phyloP scores from a whole-genome alignment of 2,113 vertebrate species.

The Chrysemys picta region DNA sequence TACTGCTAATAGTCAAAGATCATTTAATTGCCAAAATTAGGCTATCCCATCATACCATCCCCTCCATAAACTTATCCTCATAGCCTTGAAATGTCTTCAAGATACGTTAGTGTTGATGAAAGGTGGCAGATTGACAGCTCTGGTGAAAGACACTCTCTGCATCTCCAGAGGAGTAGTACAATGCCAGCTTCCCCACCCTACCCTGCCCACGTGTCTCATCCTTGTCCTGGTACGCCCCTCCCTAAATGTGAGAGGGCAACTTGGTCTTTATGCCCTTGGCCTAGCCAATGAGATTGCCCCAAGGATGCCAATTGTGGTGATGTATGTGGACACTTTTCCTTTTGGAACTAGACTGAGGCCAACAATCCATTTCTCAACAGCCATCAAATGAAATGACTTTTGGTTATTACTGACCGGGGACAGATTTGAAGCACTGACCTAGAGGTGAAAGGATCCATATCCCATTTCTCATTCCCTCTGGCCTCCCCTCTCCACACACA shows the following conservation, averaged over 20 bases:
- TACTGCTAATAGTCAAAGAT: no score
- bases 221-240: not conserved
- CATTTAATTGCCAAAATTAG: no score
- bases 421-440: not conserved
- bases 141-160: not conserved
- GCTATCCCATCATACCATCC: no score
- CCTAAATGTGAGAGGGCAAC: no score
- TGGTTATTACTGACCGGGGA: not conserved
- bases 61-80: not conserved
- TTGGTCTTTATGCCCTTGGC: not conserved
- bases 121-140: not conserved
- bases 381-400: not conserved
- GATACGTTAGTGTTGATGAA: not conserved
- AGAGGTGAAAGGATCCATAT: not conserved
- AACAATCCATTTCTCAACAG: not conserved
- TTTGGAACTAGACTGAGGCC: not conserved
- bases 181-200: not conserved
- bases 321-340: not conserved
- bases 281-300: no score
- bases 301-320: not conserved
- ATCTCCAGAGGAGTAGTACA: not conserved
- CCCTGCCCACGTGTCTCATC: not conserved
- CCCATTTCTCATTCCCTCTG: not conserved
- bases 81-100: not conserved
- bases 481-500: not conserved